phyloP scores from a whole-genome alignment of 2,888 invertebrate genomes.

The Amblyjoppa proteus region DNA sequence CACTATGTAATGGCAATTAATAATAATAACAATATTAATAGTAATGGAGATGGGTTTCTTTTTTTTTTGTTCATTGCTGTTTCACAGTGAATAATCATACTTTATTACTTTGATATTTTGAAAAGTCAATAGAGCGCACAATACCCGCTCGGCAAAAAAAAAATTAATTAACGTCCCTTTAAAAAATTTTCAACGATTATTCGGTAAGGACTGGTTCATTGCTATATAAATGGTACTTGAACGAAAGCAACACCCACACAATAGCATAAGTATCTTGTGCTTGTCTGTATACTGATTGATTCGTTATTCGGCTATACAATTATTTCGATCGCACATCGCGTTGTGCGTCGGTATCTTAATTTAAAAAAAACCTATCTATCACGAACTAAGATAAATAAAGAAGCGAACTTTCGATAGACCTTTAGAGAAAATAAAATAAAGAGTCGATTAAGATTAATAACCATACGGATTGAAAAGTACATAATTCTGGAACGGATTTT shows the following conservation, averaged over 20 bases:
- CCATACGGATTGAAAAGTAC: slow-evolving; percentile 27
- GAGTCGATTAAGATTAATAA: slow-evolving; percentile 22
- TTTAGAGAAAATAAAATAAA: neutral
- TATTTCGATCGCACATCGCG: slow-evolving; percentile 54
- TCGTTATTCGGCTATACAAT: slow-evolving; percentile 58
- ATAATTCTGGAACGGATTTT: slow-evolving; percentile 4
- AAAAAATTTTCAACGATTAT: neutral
- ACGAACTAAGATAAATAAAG: slow-evolving; percentile 52
- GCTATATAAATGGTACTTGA: slow-evolving; percentile 30
- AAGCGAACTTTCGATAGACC: slow-evolving; percentile 10
- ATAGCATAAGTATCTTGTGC: slow-evolving; percentile 66
- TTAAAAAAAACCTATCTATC: slow-evolving; percentile 50
- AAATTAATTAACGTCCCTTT: slow-evolving; percentile 39
- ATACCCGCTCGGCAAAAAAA: slow-evolving; percentile 40
- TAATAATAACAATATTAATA: slow-evolving; percentile 46
- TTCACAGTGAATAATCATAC: slow-evolving; percentile 53
- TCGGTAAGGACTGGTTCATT: slow-evolving; percentile 10
- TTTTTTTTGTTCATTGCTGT: slow-evolving; percentile 40
- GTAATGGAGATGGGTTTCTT: slow-evolving; percentile 57
- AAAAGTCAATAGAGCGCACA: slow-evolving; percentile 43
- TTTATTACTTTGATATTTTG: slow-evolving; percentile 46
- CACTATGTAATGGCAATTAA: slow-evolving; percentile 44
- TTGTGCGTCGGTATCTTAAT: slow-evolving; percentile 52
- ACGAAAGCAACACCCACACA: slow-evolving; percentile 57
- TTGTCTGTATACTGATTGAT: slow-evolving; percentile 65